These are phyloP conservation scores for Tachyglossus aculeatus DNA, from an alignment of 2,797 vertebrate genomes.

Conservation along the genomic window DNA sequence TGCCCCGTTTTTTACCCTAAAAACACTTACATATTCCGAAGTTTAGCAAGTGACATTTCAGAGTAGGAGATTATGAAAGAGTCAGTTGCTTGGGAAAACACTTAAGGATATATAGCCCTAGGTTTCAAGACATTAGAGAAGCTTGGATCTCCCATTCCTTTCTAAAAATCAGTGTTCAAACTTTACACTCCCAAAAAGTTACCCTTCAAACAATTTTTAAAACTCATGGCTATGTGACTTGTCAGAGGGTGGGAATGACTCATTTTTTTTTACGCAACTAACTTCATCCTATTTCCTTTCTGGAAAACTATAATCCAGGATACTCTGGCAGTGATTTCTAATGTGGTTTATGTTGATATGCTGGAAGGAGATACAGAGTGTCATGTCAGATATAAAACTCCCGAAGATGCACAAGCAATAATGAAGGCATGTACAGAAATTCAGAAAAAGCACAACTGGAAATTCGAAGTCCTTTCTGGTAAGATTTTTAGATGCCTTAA, in stretches of 20 bases:
- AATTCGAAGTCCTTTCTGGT: constrained; percentile 89
- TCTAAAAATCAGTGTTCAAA: too few relatives aligned
- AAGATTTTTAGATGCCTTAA: not conserved
- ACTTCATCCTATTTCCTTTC: not conserved
- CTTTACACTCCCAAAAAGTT: too few relatives aligned
- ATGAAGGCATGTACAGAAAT: constrained; percentile 73
- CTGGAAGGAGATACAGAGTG: constrained; percentile 91
- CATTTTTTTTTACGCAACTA: not conserved
- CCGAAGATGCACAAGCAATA: constrained; percentile 82
- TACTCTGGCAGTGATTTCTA: constrained; percentile 78
- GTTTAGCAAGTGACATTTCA: too few relatives aligned
- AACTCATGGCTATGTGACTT: too few relatives aligned
- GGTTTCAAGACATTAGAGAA: too few relatives aligned
- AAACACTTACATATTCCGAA: too few relatives aligned
- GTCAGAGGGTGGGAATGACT: not conserved
- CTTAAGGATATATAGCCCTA: too few relatives aligned
- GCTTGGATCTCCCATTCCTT: too few relatives aligned
- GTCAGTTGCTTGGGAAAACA: too few relatives aligned
- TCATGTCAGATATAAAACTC: constrained; percentile 84
- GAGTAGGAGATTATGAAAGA: too few relatives aligned
- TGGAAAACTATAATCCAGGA: constrained; percentile 72
- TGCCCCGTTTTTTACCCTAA: too few relatives aligned
- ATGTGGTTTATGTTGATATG: constrained; percentile 90
- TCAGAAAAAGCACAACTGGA: constrained; percentile 87
- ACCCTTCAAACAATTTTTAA: too few relatives aligned